Evolutionary conservation across 2,888 invertebrate species (phyloP).

Genomic region (Trachelus iudaicus): DNA sequence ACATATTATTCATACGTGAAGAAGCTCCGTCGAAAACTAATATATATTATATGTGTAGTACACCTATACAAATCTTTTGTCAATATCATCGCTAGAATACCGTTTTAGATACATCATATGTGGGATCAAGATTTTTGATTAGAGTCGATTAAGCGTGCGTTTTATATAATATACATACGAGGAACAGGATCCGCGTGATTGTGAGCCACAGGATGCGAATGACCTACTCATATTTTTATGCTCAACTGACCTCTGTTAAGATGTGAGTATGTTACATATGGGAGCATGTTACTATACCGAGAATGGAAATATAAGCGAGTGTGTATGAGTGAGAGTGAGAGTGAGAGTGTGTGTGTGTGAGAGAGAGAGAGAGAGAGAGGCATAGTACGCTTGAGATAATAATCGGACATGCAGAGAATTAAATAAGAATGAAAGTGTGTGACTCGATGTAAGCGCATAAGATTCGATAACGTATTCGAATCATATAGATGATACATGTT

Average conservation of each 20-base stretch:
- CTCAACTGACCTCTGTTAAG: slow-evolving; percentile 21
- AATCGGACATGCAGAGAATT: not conserved
- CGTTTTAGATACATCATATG: not conserved
- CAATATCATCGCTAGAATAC: not conserved
- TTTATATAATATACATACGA: not conserved
- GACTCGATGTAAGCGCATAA: not conserved
- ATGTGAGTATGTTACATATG: not conserved
- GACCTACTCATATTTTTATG: slow-evolving; percentile 21
- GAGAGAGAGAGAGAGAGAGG: slow-evolving; percentile 12
- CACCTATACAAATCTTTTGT: not conserved
- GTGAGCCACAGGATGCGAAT: slow-evolving; percentile 3
- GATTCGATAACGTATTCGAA: not conserved
- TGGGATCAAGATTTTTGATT: not conserved
- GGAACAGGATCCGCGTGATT: not conserved
- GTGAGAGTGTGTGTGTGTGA: slow-evolving; percentile 5
- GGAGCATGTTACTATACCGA: not conserved
- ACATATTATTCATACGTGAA: not conserved
- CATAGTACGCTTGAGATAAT: slow-evolving; percentile 16
- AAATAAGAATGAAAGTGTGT: not conserved
- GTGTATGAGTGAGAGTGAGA: slow-evolving; percentile 8
- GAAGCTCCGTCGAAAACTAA: not conserved
- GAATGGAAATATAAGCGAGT: slow-evolving; percentile 1
- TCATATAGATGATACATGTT: slow-evolving; percentile 28
- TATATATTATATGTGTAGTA: not conserved
- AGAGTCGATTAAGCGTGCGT: not conserved